Percentiles rank a stretch among this genome's conserved stretches.
phyloP scores from a whole-genome alignment of 2,888 invertebrate genomes.

The Siphonodentalium dalli region DNA sequence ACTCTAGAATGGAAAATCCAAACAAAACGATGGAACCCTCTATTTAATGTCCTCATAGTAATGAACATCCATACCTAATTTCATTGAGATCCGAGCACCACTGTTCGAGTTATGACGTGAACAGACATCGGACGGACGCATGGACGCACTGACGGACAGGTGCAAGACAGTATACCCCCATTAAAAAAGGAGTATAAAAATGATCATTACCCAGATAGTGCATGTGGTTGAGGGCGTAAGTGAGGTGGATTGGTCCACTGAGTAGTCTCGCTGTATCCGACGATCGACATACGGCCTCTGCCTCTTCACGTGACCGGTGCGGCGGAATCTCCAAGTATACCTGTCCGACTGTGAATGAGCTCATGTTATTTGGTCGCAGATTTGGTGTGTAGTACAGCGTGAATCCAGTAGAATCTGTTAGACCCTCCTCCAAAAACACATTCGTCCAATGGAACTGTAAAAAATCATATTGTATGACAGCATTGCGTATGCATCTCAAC shows the following conservation, averaged over 20 bases:
- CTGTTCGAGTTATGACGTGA: no score
- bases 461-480: neutral
- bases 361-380: conserved; percentile 31
- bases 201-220: conserved; percentile 37
- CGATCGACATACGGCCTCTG: conserved; percentile 15
- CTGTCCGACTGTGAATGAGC: conserved; percentile 34
- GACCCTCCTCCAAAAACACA: conserved; percentile 16
- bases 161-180: no score
- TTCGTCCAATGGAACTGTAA: conserved; percentile 44
- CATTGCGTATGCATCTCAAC: no score
- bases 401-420: conserved; percentile 36
- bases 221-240: conserved; percentile 39
- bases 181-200: neutral
- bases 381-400: conserved; percentile 33
- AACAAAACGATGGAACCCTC: no score
- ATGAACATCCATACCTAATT: no score
- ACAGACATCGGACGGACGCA: no score
- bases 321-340: conserved; percentile 35
- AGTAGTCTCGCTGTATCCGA: conserved; percentile 13
- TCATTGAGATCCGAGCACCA: no score
- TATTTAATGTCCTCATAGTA: no score
- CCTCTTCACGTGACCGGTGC: conserved; percentile 5
- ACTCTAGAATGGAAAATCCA: no score
- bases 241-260: conserved; percentile 24
- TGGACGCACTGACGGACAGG: no score